phyloP scores from a whole-genome alignment of 1,140 invertebrate genomes.

The Musca vetustissima region DNA sequence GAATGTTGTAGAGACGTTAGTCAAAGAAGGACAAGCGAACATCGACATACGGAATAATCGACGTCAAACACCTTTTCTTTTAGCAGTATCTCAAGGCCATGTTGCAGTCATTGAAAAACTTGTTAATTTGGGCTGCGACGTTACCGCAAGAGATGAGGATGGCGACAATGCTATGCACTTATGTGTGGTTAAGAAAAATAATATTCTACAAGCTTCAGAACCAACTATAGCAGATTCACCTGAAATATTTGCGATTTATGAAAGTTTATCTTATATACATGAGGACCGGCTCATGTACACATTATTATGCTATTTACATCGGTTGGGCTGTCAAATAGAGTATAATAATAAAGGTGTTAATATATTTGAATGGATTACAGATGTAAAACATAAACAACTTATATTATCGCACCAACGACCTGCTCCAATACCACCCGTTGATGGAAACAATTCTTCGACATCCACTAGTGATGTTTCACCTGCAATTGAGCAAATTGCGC shows the following conservation, averaged over 20 bases:
- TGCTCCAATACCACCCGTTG: no score
- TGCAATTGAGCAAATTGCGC: background rate
- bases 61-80: constrained; percentile 77
- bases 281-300: constrained; percentile 63
- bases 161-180: constrained; percentile 84
- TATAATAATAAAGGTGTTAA: constrained; percentile 62
- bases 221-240: constrained; percentile 56
- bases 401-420: constrained; percentile 43
- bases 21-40: constrained; percentile 68
- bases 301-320: constrained; percentile 71
- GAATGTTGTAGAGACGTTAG: constrained; percentile 67
- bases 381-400: constrained; percentile 45
- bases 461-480: background rate
- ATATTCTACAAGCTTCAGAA: constrained; percentile 57
- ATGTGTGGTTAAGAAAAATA: constrained; percentile 69
- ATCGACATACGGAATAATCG: constrained; percentile 83
- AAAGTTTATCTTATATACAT: constrained; percentile 44
- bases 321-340: constrained; percentile 67
- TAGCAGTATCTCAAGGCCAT: constrained; percentile 83
- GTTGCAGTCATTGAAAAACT: constrained; percentile 78
- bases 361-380: constrained; percentile 54
- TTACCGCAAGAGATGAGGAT: constrained; percentile 80
- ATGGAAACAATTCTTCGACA: background rate
- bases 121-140: constrained; percentile 69
- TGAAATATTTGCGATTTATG: constrained; percentile 57